Conservation (phyloP, 1,140 invertebrate species). For the Teleogryllus occipitalis region DNA sequence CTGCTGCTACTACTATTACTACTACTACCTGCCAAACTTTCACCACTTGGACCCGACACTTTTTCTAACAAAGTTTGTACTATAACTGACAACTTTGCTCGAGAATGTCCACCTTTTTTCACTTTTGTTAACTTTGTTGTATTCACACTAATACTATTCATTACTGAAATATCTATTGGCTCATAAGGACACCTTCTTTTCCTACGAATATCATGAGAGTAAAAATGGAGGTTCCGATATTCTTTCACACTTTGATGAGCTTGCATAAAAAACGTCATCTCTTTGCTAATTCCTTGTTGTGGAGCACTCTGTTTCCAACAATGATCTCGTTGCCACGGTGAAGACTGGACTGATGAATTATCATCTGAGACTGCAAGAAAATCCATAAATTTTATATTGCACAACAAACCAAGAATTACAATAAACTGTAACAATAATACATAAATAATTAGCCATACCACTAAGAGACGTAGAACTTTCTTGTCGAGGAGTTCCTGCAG, state of each 20-base stretch:
- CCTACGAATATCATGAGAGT: slow-evolving; percentile 19
- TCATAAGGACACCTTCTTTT: slow-evolving; percentile 24
- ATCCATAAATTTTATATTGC: not conserved
- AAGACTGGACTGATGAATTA: slow-evolving; percentile 78
- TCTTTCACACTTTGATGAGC: slow-evolving; percentile 24
- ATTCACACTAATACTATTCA: slow-evolving; percentile 14
- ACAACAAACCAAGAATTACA: not conserved
- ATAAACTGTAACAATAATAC: slow-evolving; percentile 8
- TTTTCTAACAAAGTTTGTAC: slow-evolving; percentile 28
- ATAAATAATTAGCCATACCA: slow-evolving; percentile 37
- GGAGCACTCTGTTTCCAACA: slow-evolving; percentile 75
- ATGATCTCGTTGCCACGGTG: slow-evolving; percentile 79
- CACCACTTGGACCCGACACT: slow-evolving; percentile 21
- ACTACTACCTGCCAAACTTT: slow-evolving; percentile 18
- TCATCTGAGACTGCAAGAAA: slow-evolving; percentile 65
- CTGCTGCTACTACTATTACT: slow-evolving; percentile 13
- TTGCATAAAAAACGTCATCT: slow-evolving; percentile 61
- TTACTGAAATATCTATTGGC: slow-evolving; percentile 13
- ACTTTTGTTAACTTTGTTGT: slow-evolving; percentile 13
- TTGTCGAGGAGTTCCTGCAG: slow-evolving; percentile 52
- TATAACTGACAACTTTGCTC: slow-evolving; percentile 22
- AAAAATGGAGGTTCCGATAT: slow-evolving; percentile 20
- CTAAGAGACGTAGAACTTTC: slow-evolving; percentile 55
- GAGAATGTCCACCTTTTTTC: slow-evolving; percentile 12
- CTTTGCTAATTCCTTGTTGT: slow-evolving; percentile 57